phyloP scores from a whole-genome alignment of 2,888 invertebrate species.

The Eucera pruinosa region DNA sequence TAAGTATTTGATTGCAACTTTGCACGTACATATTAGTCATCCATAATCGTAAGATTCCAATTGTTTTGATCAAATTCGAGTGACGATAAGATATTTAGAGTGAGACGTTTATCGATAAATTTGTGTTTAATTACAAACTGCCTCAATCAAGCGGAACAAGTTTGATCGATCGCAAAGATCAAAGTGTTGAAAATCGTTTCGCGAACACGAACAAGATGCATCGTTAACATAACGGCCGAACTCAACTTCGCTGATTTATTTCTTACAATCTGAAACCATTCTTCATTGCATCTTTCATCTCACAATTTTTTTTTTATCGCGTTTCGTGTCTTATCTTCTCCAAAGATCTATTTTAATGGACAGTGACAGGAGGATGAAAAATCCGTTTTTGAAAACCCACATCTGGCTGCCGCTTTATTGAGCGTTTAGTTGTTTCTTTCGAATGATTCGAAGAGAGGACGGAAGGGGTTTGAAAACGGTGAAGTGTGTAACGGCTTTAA shows the following conservation, averaged over 20 bases:
- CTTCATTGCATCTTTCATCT: constrained; percentile 6
- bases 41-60: background rate
- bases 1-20: no score
- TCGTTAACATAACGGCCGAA: constrained; percentile 10
- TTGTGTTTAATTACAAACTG: constrained; percentile 18
- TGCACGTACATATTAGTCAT: no score
- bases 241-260: constrained; percentile 1
- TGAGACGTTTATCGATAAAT: constrained; percentile 4
- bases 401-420: constrained; percentile 56
- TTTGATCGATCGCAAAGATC: constrained; percentile 26
- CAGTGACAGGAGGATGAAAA: constrained; percentile 62
- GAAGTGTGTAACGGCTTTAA: constrained; percentile 81
- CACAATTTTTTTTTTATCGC: background rate
- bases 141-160: background rate
- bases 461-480: constrained; percentile 73
- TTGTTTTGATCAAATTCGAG: background rate
- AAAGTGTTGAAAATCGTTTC: constrained; percentile 23
- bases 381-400: constrained; percentile 71
- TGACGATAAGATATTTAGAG: background rate
- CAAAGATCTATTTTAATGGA: constrained; percentile 24
- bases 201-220: background rate
- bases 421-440: constrained; percentile 59
- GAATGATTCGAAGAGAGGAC: constrained; percentile 53
- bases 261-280: background rate
- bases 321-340: background rate